Evolutionary conservation across 2,888 invertebrate genomes (phyloP).

Genomic region (Loripinus fragilis): DNA sequence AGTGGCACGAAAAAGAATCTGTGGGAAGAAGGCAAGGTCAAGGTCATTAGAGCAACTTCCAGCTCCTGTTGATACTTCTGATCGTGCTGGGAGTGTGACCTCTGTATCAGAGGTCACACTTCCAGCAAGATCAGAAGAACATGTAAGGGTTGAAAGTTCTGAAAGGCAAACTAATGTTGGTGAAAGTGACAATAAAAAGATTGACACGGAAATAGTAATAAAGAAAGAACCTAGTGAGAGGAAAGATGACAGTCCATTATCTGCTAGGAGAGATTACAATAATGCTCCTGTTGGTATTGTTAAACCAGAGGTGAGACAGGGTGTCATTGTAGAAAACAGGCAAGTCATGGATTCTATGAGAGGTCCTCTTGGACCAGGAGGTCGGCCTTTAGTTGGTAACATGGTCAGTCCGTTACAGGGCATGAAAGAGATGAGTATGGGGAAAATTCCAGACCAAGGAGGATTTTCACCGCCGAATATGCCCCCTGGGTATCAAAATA

Average conservation of each 20-base stretch:
- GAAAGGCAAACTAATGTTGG: not conserved
- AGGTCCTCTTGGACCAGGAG: constrained; percentile 20
- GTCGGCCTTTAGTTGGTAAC: constrained; percentile 19
- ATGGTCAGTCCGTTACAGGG: constrained; percentile 54
- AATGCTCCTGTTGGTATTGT: constrained; percentile 62
- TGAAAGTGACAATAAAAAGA: constrained; percentile 46
- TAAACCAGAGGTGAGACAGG: constrained; percentile 59
- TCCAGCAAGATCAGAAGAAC: not conserved
- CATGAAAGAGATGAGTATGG: constrained; percentile 55
- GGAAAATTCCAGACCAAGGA: constrained; percentile 37
- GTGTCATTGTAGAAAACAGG: constrained; percentile 60
- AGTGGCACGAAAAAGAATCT: not conserved
- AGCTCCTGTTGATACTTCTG: not conserved
- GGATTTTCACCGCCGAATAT: constrained; percentile 31
- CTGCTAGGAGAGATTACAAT: constrained; percentile 57
- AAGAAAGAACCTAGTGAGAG: constrained; percentile 1
- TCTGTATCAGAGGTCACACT: not conserved
- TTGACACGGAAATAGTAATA: not conserved
- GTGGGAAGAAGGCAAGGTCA: not conserved
- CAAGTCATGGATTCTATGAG: constrained; percentile 43
- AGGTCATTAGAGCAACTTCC: not conserved
- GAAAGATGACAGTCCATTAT: constrained; percentile 47
- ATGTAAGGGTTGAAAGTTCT: not conserved
- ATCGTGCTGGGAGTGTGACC: not conserved
- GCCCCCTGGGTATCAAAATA: constrained; percentile 11